phyloP scores from a whole-genome alignment of 2,797 vertebrate species.

The Megalops cyprinoides region DNA sequence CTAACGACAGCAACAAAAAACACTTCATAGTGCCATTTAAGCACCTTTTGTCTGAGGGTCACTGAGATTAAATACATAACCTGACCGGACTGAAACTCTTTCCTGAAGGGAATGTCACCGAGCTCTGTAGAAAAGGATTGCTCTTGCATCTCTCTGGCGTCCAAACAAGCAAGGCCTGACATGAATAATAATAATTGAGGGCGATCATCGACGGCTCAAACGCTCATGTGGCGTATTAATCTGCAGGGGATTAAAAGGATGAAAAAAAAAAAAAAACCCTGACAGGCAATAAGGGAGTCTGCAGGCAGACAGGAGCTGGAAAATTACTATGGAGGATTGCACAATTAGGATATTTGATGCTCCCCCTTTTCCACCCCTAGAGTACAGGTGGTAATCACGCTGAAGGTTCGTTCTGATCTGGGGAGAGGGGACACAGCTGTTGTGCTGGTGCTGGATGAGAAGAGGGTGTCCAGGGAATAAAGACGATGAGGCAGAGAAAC shows the following conservation, averaged over 20 bases:
- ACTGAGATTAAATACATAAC: not conserved
- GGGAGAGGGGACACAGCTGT: constrained; percentile 36
- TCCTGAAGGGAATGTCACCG: not conserved
- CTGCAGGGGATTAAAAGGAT: not conserved
- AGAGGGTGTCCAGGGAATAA: not conserved
- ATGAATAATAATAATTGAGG: not conserved
- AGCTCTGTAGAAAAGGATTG: not conserved
- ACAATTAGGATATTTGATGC: not conserved
- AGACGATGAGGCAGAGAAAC: too few relatives aligned
- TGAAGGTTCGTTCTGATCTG: constrained; percentile 28
- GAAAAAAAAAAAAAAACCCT: not conserved
- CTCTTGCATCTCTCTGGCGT: not conserved
- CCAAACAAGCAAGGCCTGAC: not conserved
- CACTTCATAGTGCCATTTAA: not conserved
- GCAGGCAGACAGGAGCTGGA: not conserved
- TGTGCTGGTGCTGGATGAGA: constrained; percentile 18
- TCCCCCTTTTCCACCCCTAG: not conserved
- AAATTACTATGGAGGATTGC: not conserved
- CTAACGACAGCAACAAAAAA: not conserved
- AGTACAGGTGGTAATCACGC: constrained; percentile 25
- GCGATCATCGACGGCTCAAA: not conserved
- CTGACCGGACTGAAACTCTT: not conserved
- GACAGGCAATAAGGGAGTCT: not conserved
- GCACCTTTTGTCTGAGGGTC: not conserved
- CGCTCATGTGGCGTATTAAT: not conserved